These are phyloP conservation scores for Zhuqinia jingwanae DNA, from an alignment of 2,888 invertebrate genomes.

Conservation along the genomic window DNA sequence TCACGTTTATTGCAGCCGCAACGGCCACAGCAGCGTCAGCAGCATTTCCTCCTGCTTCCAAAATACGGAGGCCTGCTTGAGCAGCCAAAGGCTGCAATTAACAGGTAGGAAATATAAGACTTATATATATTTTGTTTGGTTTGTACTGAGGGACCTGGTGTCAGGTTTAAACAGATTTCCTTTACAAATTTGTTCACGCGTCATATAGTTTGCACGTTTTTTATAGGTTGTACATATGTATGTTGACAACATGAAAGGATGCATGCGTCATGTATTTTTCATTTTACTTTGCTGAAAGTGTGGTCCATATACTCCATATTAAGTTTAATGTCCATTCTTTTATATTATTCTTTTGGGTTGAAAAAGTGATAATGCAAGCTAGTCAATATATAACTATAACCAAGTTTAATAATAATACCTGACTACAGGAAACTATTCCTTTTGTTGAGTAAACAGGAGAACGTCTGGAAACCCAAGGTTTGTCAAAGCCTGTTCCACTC, in stretches of 20 bases:
- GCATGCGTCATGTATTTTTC: neutral
- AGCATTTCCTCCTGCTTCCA: conserved; percentile 81
- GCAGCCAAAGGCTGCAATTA: conserved; percentile 79
- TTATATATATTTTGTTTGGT: conserved; percentile 58
- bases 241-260: neutral
- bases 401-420: conserved; percentile 68
- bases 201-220: neutral
- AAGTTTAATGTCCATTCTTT: neutral
- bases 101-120: conserved; percentile 80
- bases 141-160: neutral
- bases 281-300: neutral
- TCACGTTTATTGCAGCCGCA: conserved; percentile 81
- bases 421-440: conserved; percentile 77
- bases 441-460: conserved; percentile 75
- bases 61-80: conserved; percentile 78
- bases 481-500: conserved; percentile 45
- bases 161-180: neutral
- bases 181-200: neutral
- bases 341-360: neutral
- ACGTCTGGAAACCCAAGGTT: conserved; percentile 74
- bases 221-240: neutral
- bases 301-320: neutral
- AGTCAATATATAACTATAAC: no score
- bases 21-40: conserved; percentile 81
- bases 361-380: neutral